A percentile compares a stretch with the other conserved stretches of the same genome.
phyloP scores from a whole-genome alignment of 2,888 invertebrate genomes.

The Morinoia aosen region DNA sequence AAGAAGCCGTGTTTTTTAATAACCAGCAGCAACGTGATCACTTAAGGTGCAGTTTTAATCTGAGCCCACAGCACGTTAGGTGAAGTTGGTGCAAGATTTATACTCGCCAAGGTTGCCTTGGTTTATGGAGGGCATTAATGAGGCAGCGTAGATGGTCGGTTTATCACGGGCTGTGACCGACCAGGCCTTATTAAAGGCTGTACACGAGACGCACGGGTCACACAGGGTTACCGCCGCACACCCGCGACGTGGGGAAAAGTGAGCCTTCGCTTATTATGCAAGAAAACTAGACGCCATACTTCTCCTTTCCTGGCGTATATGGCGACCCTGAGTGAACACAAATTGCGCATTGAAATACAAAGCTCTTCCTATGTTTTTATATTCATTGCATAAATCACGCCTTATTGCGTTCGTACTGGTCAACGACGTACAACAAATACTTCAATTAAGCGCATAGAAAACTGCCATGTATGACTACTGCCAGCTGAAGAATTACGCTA shows the following conservation, averaged over 20 bases:
- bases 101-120: constrained; percentile 27
- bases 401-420: background rate
- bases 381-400: background rate
- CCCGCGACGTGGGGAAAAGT: background rate
- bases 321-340: background rate
- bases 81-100: constrained; percentile 27
- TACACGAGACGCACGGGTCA: constrained; percentile 22
- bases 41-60: constrained; percentile 30
- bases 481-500: background rate
- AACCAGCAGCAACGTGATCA: constrained; percentile 25
- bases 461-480: too few species aligned
- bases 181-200: constrained; percentile 29
- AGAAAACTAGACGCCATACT: background rate
- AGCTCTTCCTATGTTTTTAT: background rate
- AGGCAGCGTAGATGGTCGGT: constrained; percentile 43
- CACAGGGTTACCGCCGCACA: background rate
- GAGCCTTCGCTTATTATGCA: background rate
- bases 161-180: constrained; percentile 50
- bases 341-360: background rate
- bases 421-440: background rate
- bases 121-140: constrained; percentile 51
- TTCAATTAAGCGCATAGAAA: background rate
- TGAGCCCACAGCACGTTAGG: background rate
- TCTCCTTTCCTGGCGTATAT: background rate
- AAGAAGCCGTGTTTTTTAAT: constrained; percentile 6